Evolutionary conservation across 2,888 invertebrate species (phyloP), one percentile per base, ranked within the genome.

Genomic region (Tachina grossa): DNA sequence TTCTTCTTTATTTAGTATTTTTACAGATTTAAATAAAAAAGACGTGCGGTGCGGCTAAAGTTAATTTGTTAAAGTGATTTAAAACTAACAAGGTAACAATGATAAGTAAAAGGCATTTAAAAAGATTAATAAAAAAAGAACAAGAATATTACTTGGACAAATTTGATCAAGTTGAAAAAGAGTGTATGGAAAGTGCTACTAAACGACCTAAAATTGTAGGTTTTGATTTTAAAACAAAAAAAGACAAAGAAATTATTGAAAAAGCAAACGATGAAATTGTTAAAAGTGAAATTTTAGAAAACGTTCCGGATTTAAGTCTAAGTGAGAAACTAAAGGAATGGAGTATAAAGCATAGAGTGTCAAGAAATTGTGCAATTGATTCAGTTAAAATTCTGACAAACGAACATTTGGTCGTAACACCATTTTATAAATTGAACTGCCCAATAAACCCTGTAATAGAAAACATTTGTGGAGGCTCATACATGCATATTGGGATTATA

Each of bases 331-430:
- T 57, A 45, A 43, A 57, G 41, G 59, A 72, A 45, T 72, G 71
- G 47, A 65, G 65, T 65, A 47, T 65, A 22, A 65, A 47, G 65
- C 45, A 65, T 22, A 47, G 65, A 22, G 47, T 65, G 31, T 31
- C 31, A 31, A 31, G 31, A 31, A 31, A 31, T 31, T 31, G 31
- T 31, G 31, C 31, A 31, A 31, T 57, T 19, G 59, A 59, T 57
- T 72, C 51, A 43, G 31, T 61, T 31, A 47, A 59, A 55, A 72
- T 72, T 49, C 72, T 72, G 22, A 49, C 47, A 61, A 59, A 49
- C 47, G 72, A 72, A 51, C 41, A 51, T 45, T 43, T 53, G 51
- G 16, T n/a, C 45, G 71, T 57, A 55, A 71, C 43, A 47, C 57
- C 57, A 57, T 49, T 72, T 43, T 72, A 57, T 72, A 72, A 49